Evolutionary conservation across 2,113 vertebrate genomes (phyloP).

Genomic region (Neoarius graeffei): DNA sequence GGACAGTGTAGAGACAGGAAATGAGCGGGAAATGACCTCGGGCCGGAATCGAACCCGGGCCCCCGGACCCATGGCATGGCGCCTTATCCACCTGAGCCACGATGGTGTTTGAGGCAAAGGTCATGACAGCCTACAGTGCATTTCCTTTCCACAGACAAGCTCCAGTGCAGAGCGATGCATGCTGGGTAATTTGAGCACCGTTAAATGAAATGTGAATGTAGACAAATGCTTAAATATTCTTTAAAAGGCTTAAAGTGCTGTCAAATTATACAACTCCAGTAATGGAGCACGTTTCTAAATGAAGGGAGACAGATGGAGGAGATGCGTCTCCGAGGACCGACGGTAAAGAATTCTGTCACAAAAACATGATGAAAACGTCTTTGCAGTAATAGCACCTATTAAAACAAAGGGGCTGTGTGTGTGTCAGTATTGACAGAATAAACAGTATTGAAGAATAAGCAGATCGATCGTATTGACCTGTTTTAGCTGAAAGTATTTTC

Average conservation of each 20-base stretch:
- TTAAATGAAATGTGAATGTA: neutral
- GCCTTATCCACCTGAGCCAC: too few relatives aligned
- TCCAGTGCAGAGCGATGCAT: neutral
- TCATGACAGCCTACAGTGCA: neutral
- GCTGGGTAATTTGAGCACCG: neutral
- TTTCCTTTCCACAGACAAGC: neutral
- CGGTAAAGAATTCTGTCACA: neutral
- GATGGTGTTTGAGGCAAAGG: neutral
- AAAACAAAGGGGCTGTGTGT: neutral
- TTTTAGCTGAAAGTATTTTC: neutral
- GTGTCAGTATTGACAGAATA: neutral
- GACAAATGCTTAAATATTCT: neutral
- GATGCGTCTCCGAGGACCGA: neutral
- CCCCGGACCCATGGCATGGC: too few relatives aligned
- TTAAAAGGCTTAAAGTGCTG: constrained; percentile 5
- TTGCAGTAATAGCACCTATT: neutral
- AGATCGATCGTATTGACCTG: neutral
- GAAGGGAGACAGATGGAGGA: neutral
- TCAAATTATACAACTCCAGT: neutral
- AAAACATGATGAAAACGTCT: neutral
- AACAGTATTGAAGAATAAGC: neutral
- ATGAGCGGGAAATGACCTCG: too few relatives aligned
- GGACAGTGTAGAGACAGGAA: too few relatives aligned
- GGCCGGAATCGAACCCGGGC: too few relatives aligned
- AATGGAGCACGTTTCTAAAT: neutral